Base-by-base conservation (phyloP, 35 echinoderm and acorn worm species). In the Ptychodera flava region DNA sequence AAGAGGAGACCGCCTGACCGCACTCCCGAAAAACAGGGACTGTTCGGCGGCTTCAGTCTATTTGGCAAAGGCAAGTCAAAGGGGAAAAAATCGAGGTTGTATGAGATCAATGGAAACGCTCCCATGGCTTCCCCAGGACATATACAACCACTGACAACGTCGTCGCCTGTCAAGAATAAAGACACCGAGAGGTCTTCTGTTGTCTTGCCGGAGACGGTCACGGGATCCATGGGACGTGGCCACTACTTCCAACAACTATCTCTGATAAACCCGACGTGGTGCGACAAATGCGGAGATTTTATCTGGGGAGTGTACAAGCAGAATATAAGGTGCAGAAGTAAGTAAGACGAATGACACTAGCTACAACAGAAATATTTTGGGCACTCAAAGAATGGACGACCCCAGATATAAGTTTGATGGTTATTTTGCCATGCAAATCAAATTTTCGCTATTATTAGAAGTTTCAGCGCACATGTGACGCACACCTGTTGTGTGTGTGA, bases 231-330 rank as follows among this genome's bases (percentile, higher is more conserved):
- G n/a, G 45, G 45, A 64, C 45, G 45, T 6, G 45, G 45, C 45
- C 45, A 64, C 45, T 12, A 64, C 22, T 64, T 64, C 22, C 45
- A 64, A 22, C 6, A 6, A 64, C 22, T 64, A 22, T 64, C 45
- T 12, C 45, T 83, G 33, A 83, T 36, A 37, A 83, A 83, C 82
- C 82, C 82, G 29, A 83, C 82, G 12, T 83, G 82, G 82, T 83
- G 82, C 30, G 82, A 83, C 37, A 83, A 83, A 36, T 83, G 82
- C 28, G 82, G 82, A 1, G 82, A 34, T 28, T 83, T 83, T 37
- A 83, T 83, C 10, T 83, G 82, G 82, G 82, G 82, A 83, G 34
- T 83, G 35, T 83, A 83, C n/a, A 36, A 34, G 37, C 82, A 83
- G 6, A 83, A 35, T n/a, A 22, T 83, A 0, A 16, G 35, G 37